These are phyloP conservation scores for Listronotus oregonensis DNA, from an alignment of 1,140 invertebrate species.

Conservation along the genomic window DNA sequence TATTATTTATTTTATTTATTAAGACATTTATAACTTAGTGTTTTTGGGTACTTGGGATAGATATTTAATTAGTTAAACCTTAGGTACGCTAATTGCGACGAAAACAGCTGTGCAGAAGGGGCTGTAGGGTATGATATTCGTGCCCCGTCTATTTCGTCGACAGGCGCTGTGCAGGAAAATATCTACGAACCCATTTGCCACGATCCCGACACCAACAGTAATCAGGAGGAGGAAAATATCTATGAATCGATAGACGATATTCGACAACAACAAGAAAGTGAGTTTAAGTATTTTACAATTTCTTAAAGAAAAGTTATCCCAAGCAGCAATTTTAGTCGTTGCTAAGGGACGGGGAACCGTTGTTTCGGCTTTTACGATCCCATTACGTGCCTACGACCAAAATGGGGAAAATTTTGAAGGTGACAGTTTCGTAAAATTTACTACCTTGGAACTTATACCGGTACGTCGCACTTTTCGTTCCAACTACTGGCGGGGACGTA, in stretches of 20 bases:
- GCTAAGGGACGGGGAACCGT: too few species aligned
- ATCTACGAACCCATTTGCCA: slow-evolving; percentile 59
- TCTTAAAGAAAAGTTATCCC: too few species aligned
- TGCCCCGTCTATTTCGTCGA: slow-evolving; percentile 28
- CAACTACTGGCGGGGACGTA: too few species aligned
- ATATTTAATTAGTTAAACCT: slow-evolving; percentile 10
- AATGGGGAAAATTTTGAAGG: too few species aligned
- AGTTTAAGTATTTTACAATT: neutral
- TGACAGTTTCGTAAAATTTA: too few species aligned
- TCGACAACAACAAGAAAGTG: slow-evolving; percentile 46
- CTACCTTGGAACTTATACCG: too few species aligned
- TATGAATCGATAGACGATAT: slow-evolving; percentile 62
- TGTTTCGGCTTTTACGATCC: too few species aligned
- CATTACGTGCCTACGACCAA: too few species aligned
- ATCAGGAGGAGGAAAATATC: slow-evolving; percentile 59
- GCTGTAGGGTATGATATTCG: slow-evolving; percentile 58
- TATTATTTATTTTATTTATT: too few species aligned
- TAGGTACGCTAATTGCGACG: slow-evolving; percentile 55
- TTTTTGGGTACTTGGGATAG: neutral
- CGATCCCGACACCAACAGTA: slow-evolving; percentile 49
- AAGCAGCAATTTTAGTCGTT: too few species aligned
- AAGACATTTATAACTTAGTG: neutral
- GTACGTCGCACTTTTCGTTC: too few species aligned
- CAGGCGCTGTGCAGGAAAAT: slow-evolving; percentile 59
- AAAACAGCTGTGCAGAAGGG: slow-evolving; percentile 61